phyloP scores from a whole-genome alignment of 2,888 invertebrate genomes.

The Drosophila algonquin region DNA sequence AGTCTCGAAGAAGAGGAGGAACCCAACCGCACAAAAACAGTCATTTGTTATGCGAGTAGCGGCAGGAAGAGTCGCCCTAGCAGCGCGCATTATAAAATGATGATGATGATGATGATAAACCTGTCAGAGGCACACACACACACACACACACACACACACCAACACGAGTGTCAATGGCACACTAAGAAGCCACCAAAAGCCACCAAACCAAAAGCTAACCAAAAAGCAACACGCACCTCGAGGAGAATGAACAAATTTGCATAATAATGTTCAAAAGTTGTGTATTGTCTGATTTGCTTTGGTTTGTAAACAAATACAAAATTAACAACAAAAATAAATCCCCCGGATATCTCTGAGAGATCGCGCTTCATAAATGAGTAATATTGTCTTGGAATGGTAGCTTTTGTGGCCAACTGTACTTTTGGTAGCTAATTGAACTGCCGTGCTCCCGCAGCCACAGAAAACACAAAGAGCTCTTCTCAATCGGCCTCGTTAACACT shows the following conservation, averaged over 20 bases:
- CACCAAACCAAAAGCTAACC: constrained; percentile 10
- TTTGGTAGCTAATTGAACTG: constrained; percentile 51
- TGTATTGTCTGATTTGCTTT: constrained; percentile 35
- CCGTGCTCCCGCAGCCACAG: constrained; percentile 2
- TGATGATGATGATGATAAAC: constrained; percentile 61
- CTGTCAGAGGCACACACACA: constrained; percentile 58
- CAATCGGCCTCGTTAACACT: constrained; percentile 28
- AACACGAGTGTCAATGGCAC: constrained; percentile 62
- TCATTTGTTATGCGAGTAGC: constrained; percentile 54
- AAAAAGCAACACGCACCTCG: neutral
- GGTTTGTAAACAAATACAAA: constrained; percentile 58
- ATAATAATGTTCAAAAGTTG: constrained; percentile 63
- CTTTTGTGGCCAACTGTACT: constrained; percentile 62
- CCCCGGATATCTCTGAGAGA: constrained; percentile 23
- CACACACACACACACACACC: too few relatives aligned
- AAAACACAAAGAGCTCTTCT: constrained; percentile 23
- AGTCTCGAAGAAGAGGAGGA: constrained; percentile 31
- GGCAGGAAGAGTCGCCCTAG: neutral
- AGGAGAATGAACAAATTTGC: constrained; percentile 54
- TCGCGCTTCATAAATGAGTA: constrained; percentile 49
- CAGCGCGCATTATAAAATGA: constrained; percentile 36
- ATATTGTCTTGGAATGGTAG: constrained; percentile 35
- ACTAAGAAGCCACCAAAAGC: constrained; percentile 11
- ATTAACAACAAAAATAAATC: constrained; percentile 34
- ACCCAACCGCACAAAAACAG: constrained; percentile 54